Base-by-base conservation (phyloP, 2,113 vertebrate species). In the Erpornis zantholeuca region DNA sequence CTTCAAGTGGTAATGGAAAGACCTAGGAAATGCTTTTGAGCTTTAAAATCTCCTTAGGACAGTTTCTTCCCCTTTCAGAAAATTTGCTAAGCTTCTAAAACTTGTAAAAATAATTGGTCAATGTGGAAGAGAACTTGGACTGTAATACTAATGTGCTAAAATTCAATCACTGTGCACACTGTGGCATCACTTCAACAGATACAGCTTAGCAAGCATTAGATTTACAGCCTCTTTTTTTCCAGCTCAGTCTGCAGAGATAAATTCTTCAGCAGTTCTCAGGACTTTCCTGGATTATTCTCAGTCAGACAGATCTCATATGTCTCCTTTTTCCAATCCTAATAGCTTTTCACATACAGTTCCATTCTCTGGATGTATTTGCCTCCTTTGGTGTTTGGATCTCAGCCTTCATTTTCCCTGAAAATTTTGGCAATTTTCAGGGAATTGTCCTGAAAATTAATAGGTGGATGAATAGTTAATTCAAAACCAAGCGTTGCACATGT, bases 1-100 rank as follows among this genome's bases (percentile, higher is more conserved):
- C 88, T 97, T 92, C 81, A 77, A 28, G 42, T 54, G 56, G 54
- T 76, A 92, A 83, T 29, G 24, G 61, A 63, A 89, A 94, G 50
- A 91, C n/a, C 70, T 78, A 81, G 25, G 33, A 88, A 78, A 91
- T 45, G 17, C 24, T 88, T 95, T 61, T 90, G 92, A 94, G 81
- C 33, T 95, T 95, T 82, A 69, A 93, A 92, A 89, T 89, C 82
- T 87, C 70, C 78, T 79, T 91, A 90, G 35, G 20, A 89, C 35
- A 84, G 76, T 9, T 91, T 82, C 54, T 88, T 82, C 33, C 15
- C 27, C 47, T 88, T 81, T 36, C 23, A 61, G 27, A 87, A 91
- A 76, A 80, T 35, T 50, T 86, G 13, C 54, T 70, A 82, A 64
- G 61, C 60, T 94, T 92, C 86, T 91, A 57, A 94, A 88, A 83